Evolutionary conservation across 2,888 invertebrate genomes (phyloP).

Genomic region (Chaetogeoica ovagalla): DNA sequence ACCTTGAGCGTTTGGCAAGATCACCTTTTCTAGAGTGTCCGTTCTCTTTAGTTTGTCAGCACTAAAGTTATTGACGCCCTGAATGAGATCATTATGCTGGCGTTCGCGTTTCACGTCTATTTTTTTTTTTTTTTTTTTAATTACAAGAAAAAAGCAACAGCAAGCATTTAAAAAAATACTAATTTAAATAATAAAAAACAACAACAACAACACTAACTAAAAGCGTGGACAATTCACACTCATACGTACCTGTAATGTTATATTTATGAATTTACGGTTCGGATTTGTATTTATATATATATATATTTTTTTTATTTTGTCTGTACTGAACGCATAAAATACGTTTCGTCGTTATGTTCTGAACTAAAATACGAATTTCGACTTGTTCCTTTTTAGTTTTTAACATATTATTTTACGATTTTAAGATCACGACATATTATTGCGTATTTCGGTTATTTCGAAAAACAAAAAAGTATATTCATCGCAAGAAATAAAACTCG

Average conservation of each 20-base stretch:
- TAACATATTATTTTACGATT: no score
- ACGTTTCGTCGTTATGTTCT: no score
- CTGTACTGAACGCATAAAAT: no score
- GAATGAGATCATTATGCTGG: constrained; percentile 73
- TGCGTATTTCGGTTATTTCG: no score
- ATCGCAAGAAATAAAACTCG: no score
- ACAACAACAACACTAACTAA: not conserved
- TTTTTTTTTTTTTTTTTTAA: constrained; percentile 42
- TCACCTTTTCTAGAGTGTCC: constrained; percentile 86
- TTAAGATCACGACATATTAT: no score
- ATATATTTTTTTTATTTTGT: no score
- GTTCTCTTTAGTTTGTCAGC: constrained; percentile 84
- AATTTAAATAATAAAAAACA: not conserved
- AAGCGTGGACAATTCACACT: constrained; percentile 23
- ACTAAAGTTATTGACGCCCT: constrained; percentile 89
- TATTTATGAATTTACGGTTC: no score
- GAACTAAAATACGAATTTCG: no score
- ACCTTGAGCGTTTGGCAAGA: constrained; percentile 94
- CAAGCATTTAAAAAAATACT: constrained; percentile 52
- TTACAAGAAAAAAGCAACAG: constrained; percentile 50
- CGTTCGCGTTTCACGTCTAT: constrained; percentile 56
- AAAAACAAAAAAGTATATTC: no score
- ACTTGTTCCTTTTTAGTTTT: no score
- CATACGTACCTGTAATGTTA: not conserved
- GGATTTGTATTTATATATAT: no score